Conservation (phyloP, 2,888 invertebrate genomes). For the Drosophila nr. fundita region DNA sequence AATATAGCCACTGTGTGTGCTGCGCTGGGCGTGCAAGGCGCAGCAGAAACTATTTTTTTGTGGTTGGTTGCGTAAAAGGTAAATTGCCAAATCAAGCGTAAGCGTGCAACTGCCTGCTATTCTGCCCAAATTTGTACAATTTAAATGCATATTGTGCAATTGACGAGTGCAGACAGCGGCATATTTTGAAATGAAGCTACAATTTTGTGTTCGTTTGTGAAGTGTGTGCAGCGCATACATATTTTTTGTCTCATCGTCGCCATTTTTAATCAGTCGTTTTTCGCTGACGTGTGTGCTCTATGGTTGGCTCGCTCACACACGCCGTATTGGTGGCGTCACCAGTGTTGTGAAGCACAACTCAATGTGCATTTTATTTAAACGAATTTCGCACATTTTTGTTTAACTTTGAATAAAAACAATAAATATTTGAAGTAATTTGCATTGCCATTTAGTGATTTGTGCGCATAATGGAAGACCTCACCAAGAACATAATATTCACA, state of each 20-base stretch:
- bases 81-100: constrained; percentile 45
- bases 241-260: constrained; percentile 72
- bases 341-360: constrained; percentile 52
- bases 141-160: background rate
- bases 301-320: constrained; percentile 46
- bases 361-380: constrained; percentile 50
- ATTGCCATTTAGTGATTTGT: constrained; percentile 49
- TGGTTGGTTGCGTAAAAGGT: constrained; percentile 77
- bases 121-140: background rate
- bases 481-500: constrained; percentile 87
- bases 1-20: constrained; percentile 33
- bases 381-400: constrained; percentile 17
- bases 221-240: constrained; percentile 63
- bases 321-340: constrained; percentile 32
- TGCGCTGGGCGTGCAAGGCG: constrained; percentile 57
- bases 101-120: background rate
- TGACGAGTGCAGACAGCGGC: constrained; percentile 12
- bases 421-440: constrained; percentile 6
- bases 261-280: constrained; percentile 76
- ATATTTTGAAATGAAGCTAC: constrained; percentile 32
- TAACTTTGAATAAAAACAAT: constrained; percentile 7
- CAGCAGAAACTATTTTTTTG: constrained; percentile 45
- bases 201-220: constrained; percentile 50
- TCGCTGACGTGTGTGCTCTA: constrained; percentile 59
- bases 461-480: constrained; percentile 82